Conservation (phyloP, 2,797 vertebrate genomes). For the Furcifer pardalis region DNA sequence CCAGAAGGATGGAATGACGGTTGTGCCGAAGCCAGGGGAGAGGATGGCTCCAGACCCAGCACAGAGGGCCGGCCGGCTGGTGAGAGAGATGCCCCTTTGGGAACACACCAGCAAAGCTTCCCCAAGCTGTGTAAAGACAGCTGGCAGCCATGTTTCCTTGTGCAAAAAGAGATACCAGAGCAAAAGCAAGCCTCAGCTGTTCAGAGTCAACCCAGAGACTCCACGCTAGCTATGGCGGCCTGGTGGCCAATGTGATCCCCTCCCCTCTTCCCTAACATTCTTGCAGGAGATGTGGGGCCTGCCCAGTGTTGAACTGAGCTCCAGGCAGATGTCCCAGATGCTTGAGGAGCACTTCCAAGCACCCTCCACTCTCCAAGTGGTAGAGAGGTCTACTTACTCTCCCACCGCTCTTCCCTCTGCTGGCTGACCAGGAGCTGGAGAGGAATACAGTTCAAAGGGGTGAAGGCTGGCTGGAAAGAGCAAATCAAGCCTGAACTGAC, state of each 20-base stretch:
- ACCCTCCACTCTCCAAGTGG: no score
- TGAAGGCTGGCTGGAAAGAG: no score
- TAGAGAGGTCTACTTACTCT: background rate
- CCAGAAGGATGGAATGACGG: background rate
- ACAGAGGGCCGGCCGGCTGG: no score
- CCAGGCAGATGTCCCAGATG: no score
- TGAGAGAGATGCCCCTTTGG: background rate
- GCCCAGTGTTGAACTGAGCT: background rate
- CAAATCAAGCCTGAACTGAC: no score
- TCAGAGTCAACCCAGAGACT: rapidly evolving
- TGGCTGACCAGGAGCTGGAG: no score
- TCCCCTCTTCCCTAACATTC: rapidly evolving
- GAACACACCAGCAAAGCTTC: background rate
- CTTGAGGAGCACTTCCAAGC: background rate
- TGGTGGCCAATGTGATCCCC: rapidly evolving
- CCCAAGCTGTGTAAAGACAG: no score
- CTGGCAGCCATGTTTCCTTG: background rate
- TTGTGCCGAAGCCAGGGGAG: background rate
- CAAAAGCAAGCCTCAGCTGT: no score
- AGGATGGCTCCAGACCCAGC: background rate
- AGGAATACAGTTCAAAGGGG: no score
- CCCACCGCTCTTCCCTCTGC: background rate
- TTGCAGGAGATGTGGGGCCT: no score
- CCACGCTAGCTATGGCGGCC: no score
- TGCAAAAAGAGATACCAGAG: no score